Evolutionary conservation across 2,888 invertebrate species (phyloP).

Genomic region (Tetrapedia diversipes): DNA sequence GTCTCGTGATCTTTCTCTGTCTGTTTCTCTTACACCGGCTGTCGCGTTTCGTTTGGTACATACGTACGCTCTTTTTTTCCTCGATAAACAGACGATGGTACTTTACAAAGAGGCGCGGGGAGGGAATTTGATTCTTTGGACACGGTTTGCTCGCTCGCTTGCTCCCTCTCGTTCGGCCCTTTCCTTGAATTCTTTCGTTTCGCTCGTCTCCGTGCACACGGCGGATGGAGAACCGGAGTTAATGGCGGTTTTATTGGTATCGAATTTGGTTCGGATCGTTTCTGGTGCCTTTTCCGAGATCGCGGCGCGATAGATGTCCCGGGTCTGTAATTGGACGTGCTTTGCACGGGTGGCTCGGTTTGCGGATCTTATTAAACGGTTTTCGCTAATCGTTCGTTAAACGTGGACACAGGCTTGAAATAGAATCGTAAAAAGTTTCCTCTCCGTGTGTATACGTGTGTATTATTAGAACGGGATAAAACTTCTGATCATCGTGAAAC

Average conservation of each 20-base stretch:
- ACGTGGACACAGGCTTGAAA: conserved; percentile 4
- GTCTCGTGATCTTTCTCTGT: no score
- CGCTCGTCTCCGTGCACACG: not conserved
- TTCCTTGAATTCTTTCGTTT: not conserved
- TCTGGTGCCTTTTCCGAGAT: not conserved
- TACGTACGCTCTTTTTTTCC: not conserved
- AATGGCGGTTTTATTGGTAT: not conserved
- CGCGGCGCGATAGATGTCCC: not conserved
- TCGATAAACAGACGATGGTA: conserved; percentile 31
- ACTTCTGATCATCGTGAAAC: no score
- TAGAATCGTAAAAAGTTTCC: no score
- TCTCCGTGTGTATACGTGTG: no score
- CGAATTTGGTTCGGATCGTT: not conserved
- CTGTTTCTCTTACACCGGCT: conserved; percentile 27
- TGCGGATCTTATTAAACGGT: not conserved
- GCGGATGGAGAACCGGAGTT: no score
- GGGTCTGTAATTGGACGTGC: not conserved
- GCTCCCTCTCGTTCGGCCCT: not conserved
- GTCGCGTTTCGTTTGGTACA: conserved; percentile 37
- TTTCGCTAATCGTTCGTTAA: conserved; percentile 4
- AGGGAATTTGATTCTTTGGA: not conserved
- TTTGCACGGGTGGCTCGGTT: conserved; percentile 1
- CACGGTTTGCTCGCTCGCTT: not conserved
- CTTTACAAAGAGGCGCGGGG: not conserved
- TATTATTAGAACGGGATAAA: no score